Evolutionary conservation across 2,113 vertebrate genomes (phyloP).

Genomic region (Scortum barcoo): DNA sequence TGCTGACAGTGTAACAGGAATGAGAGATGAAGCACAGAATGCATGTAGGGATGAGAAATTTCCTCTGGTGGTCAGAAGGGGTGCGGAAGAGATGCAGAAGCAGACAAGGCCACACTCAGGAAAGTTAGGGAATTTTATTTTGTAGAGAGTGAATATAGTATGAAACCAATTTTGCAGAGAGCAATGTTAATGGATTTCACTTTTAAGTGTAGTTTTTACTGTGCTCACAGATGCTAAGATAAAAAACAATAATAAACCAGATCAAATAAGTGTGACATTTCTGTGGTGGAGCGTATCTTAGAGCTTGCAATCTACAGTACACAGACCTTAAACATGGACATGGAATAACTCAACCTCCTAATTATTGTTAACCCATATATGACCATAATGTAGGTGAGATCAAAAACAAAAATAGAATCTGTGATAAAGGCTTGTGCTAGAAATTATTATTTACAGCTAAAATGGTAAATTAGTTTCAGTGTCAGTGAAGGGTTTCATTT

Average conservation of each 20-base stretch:
- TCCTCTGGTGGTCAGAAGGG: not conserved
- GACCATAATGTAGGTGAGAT: not conserved
- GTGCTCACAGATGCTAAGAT: not conserved
- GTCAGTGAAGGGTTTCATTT: not conserved
- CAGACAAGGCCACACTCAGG: not conserved
- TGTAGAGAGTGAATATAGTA: not conserved
- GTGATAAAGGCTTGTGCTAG: not conserved
- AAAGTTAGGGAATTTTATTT: not conserved
- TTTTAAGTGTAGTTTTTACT: conserved; percentile 13
- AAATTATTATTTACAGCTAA: not conserved
- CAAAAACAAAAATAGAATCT: not conserved
- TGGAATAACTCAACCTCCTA: no score
- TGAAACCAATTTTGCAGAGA: not conserved
- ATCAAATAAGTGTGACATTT: conserved; percentile 1
- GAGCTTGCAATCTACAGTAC: not conserved
- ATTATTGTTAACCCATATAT: not conserved
- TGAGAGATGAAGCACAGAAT: not conserved
- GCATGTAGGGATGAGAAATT: not conserved
- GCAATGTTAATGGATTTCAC: conserved; percentile 14
- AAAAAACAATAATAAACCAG: not conserved
- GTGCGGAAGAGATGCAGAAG: not conserved
- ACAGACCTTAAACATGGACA: no score
- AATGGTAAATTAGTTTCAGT: not conserved
- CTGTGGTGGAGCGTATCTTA: not conserved
- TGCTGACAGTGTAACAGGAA: not conserved